Evolutionary conservation across 2,888 invertebrate species (phyloP).

Genomic region (Ametastegia equiseti): DNA sequence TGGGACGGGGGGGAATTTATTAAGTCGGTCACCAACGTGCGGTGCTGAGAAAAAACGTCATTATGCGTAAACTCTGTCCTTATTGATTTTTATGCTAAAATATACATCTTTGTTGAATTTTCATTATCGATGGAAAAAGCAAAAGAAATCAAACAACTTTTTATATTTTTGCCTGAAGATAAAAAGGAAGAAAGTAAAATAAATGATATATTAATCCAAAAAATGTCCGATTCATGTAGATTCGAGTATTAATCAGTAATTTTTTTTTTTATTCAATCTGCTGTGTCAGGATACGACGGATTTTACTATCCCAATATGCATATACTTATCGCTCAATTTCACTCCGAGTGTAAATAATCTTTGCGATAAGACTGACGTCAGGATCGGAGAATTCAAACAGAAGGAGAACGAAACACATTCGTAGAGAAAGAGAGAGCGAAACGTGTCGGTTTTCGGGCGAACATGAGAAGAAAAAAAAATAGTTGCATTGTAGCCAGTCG

Average conservation of each 20-base stretch:
- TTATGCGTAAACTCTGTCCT: background rate
- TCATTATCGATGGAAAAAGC: background rate
- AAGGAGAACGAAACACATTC: background rate
- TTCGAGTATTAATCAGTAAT: background rate
- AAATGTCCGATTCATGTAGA: too few species aligned
- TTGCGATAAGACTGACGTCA: constrained; percentile 2
- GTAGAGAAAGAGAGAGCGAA: background rate
- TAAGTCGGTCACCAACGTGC: background rate
- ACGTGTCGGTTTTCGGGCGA: background rate
- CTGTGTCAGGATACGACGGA: background rate
- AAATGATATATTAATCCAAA: background rate
- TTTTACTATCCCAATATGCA: background rate
- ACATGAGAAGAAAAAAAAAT: background rate
- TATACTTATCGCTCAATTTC: background rate
- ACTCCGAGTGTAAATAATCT: background rate
- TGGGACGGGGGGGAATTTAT: background rate
- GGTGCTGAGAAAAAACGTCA: constrained; percentile 13
- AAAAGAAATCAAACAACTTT: background rate
- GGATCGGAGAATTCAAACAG: background rate
- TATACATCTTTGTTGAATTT: background rate
- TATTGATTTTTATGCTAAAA: constrained; percentile 6
- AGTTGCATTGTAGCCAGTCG: background rate
- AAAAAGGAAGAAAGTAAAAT: background rate
- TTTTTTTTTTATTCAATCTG: too few species aligned
- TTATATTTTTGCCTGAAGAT: background rate